Percentiles rank a stretch among this genome's conserved stretches.
Evolutionary conservation across 2,797 vertebrate species (phyloP).

Genomic region (Kryptolebias ocellatus): DNA sequence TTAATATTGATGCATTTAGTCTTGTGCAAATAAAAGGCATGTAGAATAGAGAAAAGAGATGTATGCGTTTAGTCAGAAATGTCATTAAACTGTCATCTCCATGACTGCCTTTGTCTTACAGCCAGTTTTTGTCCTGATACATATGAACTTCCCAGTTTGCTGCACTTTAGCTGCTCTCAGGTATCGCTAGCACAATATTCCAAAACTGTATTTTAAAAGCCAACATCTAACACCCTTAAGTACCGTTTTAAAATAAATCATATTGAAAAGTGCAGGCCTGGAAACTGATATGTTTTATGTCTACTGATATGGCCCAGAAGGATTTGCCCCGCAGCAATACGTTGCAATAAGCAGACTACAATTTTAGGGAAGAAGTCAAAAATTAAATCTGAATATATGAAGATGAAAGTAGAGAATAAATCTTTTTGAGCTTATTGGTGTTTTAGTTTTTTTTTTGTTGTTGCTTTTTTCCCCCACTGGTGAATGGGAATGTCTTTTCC

Average conservation of each 20-base stretch:
- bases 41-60: slow-evolving; percentile 1
- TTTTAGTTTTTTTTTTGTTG: background rate
- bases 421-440: background rate
- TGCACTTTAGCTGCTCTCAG: slow-evolving; percentile 39
- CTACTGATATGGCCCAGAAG: background rate
- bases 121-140: slow-evolving; percentile 52
- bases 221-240: slow-evolving; percentile 31
- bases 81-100: slow-evolving; percentile 13
- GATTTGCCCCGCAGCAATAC: background rate
- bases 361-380: background rate
- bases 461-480: background rate
- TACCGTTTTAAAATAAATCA: slow-evolving; percentile 16
- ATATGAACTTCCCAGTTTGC: slow-evolving; percentile 37
- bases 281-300: background rate
- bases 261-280: slow-evolving; percentile 7
- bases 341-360: background rate
- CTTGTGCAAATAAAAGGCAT: background rate
- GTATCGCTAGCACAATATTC: slow-evolving; percentile 41
- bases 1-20: too few relatives aligned
- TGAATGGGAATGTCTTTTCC: background rate
- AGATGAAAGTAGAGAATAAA: background rate
- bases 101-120: slow-evolving; percentile 44
- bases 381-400: background rate
- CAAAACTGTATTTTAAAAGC: slow-evolving; percentile 33
- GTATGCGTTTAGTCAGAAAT: slow-evolving; percentile 20